These are phyloP conservation scores for Oxyteleia sp. DNA, from an alignment of 2,888 invertebrate species.

Conservation along the genomic window DNA sequence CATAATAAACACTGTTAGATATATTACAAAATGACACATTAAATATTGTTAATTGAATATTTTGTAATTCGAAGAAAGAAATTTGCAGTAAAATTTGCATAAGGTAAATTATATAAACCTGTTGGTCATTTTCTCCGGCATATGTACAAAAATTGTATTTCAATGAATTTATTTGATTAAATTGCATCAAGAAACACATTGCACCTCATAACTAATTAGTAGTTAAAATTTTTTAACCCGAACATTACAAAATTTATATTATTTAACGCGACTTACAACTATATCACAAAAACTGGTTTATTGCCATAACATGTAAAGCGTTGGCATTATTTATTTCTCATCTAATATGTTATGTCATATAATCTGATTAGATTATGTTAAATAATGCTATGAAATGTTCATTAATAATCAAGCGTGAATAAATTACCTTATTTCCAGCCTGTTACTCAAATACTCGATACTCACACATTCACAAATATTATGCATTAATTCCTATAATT, in stretches of 20 bases:
- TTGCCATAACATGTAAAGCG: background rate
- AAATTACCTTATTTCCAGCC: conserved; percentile 8
- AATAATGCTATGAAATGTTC: conserved; percentile 27
- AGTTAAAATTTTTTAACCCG: background rate
- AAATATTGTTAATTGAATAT: background rate
- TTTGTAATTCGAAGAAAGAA: background rate
- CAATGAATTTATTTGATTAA: background rate
- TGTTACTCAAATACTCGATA: conserved; percentile 5
- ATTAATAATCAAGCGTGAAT: conserved; percentile 18
- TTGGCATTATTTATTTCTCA: conserved; percentile 18
- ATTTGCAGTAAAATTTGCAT: background rate
- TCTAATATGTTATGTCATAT: conserved; percentile 38
- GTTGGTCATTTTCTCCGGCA: background rate
- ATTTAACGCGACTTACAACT: conserved; percentile 11
- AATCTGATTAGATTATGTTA: conserved; percentile 43
- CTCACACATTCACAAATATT: background rate
- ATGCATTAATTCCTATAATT: background rate
- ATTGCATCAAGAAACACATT: background rate
- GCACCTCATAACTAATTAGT: background rate
- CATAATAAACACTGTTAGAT: too few relatives aligned
- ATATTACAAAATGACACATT: background rate
- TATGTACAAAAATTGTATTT: background rate
- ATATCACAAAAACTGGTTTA: conserved; percentile 20
- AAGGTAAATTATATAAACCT: background rate
- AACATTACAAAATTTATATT: conserved; percentile 4